A percentile compares a stretch with the other conserved stretches of the same genome.
phyloP scores from a whole-genome alignment of 2,113 vertebrate genomes.

The Tauraco erythrolophus region DNA sequence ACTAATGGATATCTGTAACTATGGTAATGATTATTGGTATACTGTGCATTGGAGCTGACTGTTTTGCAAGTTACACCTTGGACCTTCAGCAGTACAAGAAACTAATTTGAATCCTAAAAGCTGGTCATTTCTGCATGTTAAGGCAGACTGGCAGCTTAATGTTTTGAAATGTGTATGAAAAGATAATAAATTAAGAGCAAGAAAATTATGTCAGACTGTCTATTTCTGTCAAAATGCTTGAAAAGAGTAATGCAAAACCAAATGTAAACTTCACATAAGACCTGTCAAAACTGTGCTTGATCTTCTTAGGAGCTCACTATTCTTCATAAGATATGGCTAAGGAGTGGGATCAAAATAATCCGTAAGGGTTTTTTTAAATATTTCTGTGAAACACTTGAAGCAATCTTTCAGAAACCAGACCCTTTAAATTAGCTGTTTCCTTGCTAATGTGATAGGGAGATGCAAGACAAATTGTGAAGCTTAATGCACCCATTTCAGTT shows the following conservation, averaged over 20 bases:
- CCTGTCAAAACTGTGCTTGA: neutral
- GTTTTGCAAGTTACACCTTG: neutral
- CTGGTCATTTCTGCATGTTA: neutral
- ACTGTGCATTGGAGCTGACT: neutral
- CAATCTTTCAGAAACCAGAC: neutral
- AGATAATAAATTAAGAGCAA: neutral
- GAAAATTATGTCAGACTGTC: neutral
- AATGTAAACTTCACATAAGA: neutral
- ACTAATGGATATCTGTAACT: neutral
- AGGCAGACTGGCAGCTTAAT: neutral
- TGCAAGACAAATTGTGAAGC: neutral
- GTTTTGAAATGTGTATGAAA: neutral
- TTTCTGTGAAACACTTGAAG: neutral
- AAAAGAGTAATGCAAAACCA: neutral
- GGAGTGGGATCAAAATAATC: neutral
- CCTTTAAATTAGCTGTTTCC: neutral
- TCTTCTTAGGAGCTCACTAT: neutral
- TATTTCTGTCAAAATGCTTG: neutral
- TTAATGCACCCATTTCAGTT: neutral
- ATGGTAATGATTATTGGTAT: neutral
- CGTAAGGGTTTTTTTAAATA: neutral
- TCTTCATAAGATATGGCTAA: neutral
- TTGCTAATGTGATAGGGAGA: fast-evolving
- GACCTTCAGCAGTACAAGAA: neutral
- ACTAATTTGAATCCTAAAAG: neutral